phyloP scores from a whole-genome alignment of 2,113 vertebrate species.

The Prunella fulvescens region DNA sequence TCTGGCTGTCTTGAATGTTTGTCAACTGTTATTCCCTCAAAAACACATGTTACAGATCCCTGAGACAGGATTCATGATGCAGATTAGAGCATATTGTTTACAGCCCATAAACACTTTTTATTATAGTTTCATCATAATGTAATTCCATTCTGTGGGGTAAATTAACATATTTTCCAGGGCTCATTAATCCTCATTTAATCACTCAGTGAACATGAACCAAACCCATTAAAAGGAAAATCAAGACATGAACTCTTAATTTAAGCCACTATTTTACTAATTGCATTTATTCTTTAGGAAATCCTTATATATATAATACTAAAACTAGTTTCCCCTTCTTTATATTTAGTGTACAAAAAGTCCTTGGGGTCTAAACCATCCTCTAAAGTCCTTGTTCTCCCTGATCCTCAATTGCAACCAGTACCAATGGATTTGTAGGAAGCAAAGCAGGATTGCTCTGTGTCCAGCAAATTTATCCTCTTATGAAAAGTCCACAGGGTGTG shows the following conservation, averaged over 20 bases:
- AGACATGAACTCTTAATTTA: constrained; percentile 39
- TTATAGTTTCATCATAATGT: constrained; percentile 33
- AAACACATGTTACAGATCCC: not conserved
- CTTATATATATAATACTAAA: not conserved
- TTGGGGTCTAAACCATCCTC: not conserved
- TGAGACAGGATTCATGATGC: not conserved
- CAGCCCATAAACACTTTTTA: constrained; percentile 42
- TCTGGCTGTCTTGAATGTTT: not conserved
- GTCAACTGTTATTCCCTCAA: not conserved
- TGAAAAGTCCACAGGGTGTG: not conserved
- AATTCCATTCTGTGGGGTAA: constrained; percentile 51
- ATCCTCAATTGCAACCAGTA: not conserved
- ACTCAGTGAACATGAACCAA: constrained; percentile 20
- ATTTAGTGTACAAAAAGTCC: not conserved
- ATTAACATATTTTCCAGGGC: constrained; percentile 53
- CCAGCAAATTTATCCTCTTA: not conserved
- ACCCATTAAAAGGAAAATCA: constrained; percentile 45
- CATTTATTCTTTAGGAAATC: constrained; percentile 39
- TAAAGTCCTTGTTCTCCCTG: not conserved
- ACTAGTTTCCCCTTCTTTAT: not conserved
- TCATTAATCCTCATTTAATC: constrained; percentile 65
- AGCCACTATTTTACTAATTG: not conserved
- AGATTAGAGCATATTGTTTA: constrained; percentile 23
- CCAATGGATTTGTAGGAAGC: fast-evolving
- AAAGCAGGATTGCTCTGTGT: not conserved